A percentile compares a stretch with the other conserved stretches of the same genome.
phyloP scores from a whole-genome alignment of 37 sponge, comb jelly and placozoan genomes.

The Ephydatia muelleri region DNA sequence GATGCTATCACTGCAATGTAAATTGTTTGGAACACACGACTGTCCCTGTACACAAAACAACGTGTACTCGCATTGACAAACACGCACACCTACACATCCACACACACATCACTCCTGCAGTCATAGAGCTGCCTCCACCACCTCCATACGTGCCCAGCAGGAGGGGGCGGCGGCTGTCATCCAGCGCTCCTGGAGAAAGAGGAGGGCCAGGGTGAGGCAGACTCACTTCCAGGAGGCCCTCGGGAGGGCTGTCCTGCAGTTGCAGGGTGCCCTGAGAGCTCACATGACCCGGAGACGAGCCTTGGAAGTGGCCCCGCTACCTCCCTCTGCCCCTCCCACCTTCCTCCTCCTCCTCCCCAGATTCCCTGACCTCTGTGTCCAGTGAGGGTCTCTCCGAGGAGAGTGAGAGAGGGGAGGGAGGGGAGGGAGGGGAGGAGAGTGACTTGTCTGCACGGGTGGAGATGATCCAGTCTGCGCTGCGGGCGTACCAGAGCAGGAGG shows the following conservation, averaged over 20 bases:
- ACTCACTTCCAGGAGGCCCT: constrained; percentile 10
- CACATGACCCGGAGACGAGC: constrained; percentile 31
- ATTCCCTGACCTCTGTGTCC: background rate
- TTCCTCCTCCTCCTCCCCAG: background rate
- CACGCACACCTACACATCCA: background rate
- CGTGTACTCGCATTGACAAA: no score
- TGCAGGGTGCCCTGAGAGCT: constrained; percentile 48
- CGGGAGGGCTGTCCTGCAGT: constrained; percentile 4
- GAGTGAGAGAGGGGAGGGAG: background rate
- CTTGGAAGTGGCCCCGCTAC: background rate
- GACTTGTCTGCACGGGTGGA: background rate
- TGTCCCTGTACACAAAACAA: no score
- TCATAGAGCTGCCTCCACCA: background rate
- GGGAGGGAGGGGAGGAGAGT: background rate
- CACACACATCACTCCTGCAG: constrained; percentile 1
- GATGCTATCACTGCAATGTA: background rate
- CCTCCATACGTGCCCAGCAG: constrained; percentile 3
- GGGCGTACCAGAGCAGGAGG: background rate
- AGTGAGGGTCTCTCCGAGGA: constrained; percentile 1
- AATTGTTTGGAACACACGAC: no score
- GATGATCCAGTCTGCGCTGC: background rate
- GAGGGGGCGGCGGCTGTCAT: constrained; percentile 32
- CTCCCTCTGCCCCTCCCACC: background rate
- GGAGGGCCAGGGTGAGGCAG: constrained; percentile 20
- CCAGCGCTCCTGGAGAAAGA: constrained; percentile 47